These are phyloP conservation scores for Kobus ellipsiprymnus DNA, from an alignment of 2,113 vertebrate genomes.

Conservation along the genomic window DNA sequence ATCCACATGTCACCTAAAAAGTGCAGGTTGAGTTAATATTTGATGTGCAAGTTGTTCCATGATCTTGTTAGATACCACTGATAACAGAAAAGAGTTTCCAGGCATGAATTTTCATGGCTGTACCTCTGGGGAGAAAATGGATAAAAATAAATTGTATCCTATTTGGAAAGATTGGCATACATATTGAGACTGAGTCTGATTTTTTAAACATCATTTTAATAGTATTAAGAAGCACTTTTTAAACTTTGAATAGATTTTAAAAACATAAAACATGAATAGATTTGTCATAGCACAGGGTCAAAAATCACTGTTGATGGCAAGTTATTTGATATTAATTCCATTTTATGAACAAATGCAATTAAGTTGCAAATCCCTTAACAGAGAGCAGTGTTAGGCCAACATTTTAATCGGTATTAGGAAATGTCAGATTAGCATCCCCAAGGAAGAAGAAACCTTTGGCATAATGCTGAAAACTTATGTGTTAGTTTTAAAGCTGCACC, in stretches of 20 bases:
- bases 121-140: neutral
- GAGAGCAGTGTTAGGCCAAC: neutral
- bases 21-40: neutral
- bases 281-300: conserved; percentile 35
- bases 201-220: neutral
- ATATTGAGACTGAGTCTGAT: neutral
- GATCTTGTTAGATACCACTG: neutral
- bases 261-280: conserved; percentile 27
- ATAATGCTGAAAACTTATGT: neutral
- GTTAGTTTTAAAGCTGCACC: neutral
- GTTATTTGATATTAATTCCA: conserved; percentile 44
- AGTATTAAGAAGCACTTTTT: neutral
- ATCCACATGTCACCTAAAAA: neutral
- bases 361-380: conserved; percentile 39
- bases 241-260: neutral
- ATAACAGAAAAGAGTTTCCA: neutral
- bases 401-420: conserved; percentile 39
- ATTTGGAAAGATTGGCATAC: neutral
- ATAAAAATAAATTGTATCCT: neutral
- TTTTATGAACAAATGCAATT: conserved; percentile 57
- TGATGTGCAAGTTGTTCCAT: neutral
- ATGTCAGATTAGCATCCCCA: conserved; percentile 34
- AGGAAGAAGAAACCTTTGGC: conserved; percentile 18
- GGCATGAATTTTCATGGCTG: neutral
- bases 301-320: conserved; percentile 6